Evolutionary conservation across 2,113 vertebrate genomes (phyloP).

Genomic region (Megatriorchis doriae): DNA sequence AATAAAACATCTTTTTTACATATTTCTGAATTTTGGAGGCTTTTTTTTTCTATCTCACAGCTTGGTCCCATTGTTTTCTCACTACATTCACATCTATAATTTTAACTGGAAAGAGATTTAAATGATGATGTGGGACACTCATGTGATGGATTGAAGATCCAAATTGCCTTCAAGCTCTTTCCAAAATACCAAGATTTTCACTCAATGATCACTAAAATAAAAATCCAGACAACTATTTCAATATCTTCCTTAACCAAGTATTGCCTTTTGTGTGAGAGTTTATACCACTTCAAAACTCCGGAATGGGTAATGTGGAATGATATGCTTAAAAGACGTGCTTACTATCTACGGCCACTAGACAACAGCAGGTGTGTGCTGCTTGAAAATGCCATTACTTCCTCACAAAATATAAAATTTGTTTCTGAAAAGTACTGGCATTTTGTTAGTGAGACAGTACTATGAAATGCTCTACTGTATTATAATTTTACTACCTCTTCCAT

Average conservation of each 20-base stretch:
- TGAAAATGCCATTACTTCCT: background rate
- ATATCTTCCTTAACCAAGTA: background rate
- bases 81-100: background rate
- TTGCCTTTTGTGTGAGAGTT: background rate
- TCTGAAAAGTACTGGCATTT: background rate
- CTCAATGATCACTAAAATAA: background rate
- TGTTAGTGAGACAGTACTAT: background rate
- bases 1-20: background rate
- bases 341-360: background rate
- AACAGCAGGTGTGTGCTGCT: background rate
- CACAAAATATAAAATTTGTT: background rate
- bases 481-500: background rate
- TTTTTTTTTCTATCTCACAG: background rate
- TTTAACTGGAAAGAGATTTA: background rate
- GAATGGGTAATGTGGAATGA: background rate
- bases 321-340: accelerated
- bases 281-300: background rate
- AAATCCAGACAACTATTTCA: background rate
- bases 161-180: background rate
- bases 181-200: background rate
- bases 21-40: background rate
- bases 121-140: background rate
- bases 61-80: background rate
- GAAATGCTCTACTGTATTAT: background rate
- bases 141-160: background rate